A percentile compares a stretch with the other conserved stretches of the same genome.
Conservation (phyloP, 2,888 invertebrate species). For the Temnothorax ravouxi region DNA sequence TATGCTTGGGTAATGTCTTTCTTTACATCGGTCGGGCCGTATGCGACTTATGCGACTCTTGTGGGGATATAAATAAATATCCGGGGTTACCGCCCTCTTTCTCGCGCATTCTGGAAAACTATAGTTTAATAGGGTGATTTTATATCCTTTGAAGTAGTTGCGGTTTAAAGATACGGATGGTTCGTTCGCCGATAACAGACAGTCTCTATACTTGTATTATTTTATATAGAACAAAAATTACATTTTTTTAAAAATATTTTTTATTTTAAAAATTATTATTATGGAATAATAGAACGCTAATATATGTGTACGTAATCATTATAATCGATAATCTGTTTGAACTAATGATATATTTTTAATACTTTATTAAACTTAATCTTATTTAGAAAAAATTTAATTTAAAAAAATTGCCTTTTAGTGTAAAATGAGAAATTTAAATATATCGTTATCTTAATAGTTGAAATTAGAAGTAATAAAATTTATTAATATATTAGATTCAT, state of each 20-base stretch:
- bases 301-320: background rate
- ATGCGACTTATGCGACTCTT: slow-evolving; percentile 28
- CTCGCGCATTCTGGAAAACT: slow-evolving; percentile 30
- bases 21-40: slow-evolving; percentile 37
- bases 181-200: background rate
- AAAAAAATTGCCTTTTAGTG: background rate
- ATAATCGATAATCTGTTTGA: background rate
- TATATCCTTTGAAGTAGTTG: background rate
- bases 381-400: background rate
- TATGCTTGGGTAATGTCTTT: slow-evolving; percentile 56
- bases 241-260: too few relatives aligned
- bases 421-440: background rate
- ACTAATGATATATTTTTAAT: background rate
- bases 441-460: background rate
- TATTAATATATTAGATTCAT: background rate
- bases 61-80: slow-evolving; percentile 49
- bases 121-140: slow-evolving; percentile 33
- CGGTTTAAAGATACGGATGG: background rate
- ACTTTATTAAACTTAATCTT: background rate
- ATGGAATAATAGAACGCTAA: background rate
- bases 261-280: background rate
- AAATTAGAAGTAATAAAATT: background rate
- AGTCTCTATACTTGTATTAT: background rate
- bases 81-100: slow-evolving; percentile 53
- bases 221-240: background rate